phyloP scores from a whole-genome alignment of 2,113 vertebrate genomes.

The chimpanzee (Pan troglodytes) region NHGRI_mPanTro3-v2.1_pri NC_072402.2:6043501-6044000 shows the following conservation, averaged over 20 bases:
- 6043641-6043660: too few relatives aligned
- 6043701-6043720: not conserved
- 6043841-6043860: slow-evolving; percentile 46
- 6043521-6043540: too few relatives aligned
- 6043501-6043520: too few relatives aligned
- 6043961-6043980: not conserved
- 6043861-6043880: slow-evolving; percentile 37
- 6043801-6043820: not conserved
- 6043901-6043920: not conserved
- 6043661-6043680: not conserved
- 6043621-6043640: too few relatives aligned
- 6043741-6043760: slow-evolving; percentile 28
- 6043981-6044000: not conserved
- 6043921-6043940: not conserved
- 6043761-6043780: not conserved
- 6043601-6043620: too few relatives aligned
- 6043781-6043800: not conserved
- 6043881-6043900: slow-evolving; percentile 33
- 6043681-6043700: not conserved
- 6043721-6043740: not conserved
- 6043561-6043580: too few relatives aligned
- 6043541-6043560: too few relatives aligned
- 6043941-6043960: not conserved
- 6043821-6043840: not conserved
- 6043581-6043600: too few relatives aligned